These are phyloP conservation scores for Danio rerio DNA, from an alignment of 2,113 vertebrate genomes.

Conservation along the genomic window GRCz12tu NC_133199.1:21913001-21913500, in stretches of 20 bases:
- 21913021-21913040: too few species aligned
- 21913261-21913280: slow-evolving; percentile 41
- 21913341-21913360: slow-evolving; percentile 36
- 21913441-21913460: background rate
- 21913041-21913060: background rate
- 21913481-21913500: background rate
- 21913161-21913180: background rate
- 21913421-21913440: background rate
- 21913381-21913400: too few species aligned
- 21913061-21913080: background rate
- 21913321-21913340: slow-evolving; percentile 23
- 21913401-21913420: background rate
- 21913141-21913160: background rate
- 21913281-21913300: slow-evolving; percentile 27
- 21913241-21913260: slow-evolving; percentile 49
- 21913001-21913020: background rate
- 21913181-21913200: slow-evolving; percentile 1
- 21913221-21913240: background rate
- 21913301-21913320: slow-evolving; percentile 11
- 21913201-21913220: background rate
- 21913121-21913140: background rate
- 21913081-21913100: background rate
- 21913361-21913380: background rate
- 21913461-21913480: slow-evolving; percentile 23
- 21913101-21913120: background rate